Evolutionary conservation across 2,113 vertebrate genomes (phyloP).

Genomic region (Atractosteus spatula): DNA sequence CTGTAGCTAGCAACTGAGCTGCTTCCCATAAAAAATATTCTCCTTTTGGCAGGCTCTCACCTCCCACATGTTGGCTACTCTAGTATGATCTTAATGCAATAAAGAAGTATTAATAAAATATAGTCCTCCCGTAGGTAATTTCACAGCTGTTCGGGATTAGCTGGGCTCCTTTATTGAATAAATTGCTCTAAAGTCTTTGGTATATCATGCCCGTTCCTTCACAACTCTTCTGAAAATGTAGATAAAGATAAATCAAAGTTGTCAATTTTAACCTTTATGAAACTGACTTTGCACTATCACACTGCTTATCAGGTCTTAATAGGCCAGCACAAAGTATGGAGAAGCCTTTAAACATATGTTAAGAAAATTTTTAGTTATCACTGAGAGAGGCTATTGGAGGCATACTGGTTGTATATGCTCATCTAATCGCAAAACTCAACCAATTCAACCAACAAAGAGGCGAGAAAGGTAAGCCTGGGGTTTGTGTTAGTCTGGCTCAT

Average conservation of each 20-base stretch:
- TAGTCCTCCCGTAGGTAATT: slow-evolving; percentile 37
- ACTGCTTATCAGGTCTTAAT: no score
- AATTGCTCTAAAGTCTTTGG: slow-evolving; percentile 35
- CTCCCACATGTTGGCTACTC: slow-evolving; percentile 40
- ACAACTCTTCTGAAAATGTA: slow-evolving; percentile 38
- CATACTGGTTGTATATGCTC: no score
- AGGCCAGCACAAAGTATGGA: no score
- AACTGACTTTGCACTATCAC: slow-evolving; percentile 4
- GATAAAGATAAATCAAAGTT: slow-evolving; percentile 37
- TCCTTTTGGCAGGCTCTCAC: slow-evolving; percentile 20
- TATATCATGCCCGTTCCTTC: slow-evolving; percentile 44
- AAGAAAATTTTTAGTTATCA: not conserved
- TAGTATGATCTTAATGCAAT: slow-evolving; percentile 46
- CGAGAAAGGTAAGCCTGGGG: no score
- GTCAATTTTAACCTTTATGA: slow-evolving; percentile 23
- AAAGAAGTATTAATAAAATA: slow-evolving; percentile 44
- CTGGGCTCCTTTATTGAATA: slow-evolving; percentile 33
- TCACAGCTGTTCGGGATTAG: slow-evolving; percentile 54
- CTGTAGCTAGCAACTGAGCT: slow-evolving; percentile 3
- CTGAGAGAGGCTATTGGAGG: no score
- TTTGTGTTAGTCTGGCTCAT: no score
- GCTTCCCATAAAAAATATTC: slow-evolving; percentile 7
- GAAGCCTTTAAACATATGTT: not conserved
- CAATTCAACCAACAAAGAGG: no score
- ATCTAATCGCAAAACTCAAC: no score